phyloP scores from a whole-genome alignment of 2,888 invertebrate genomes.

The Drosophila putrida region DNA sequence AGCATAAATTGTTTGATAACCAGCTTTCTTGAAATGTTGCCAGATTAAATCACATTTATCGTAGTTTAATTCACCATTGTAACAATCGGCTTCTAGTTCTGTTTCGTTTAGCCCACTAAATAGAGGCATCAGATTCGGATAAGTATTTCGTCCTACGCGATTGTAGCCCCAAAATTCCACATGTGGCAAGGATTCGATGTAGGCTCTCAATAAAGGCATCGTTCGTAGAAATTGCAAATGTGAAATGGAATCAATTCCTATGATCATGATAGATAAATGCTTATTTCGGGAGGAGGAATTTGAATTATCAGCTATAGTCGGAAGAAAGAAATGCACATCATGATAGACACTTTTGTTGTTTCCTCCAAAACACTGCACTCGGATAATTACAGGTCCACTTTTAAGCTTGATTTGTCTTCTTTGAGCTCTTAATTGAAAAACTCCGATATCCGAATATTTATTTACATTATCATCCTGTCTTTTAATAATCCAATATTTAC shows the following conservation, averaged over 20 bases:
- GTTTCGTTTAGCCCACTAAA: conserved; percentile 10
- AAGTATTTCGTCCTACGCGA: conserved; percentile 12
- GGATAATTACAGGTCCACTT: background rate
- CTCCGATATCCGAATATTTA: background rate
- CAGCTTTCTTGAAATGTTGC: conserved; percentile 7
- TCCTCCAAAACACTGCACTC: background rate
- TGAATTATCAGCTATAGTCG: background rate
- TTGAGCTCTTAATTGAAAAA: background rate
- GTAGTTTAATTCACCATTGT: background rate
- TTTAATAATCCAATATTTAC: background rate
- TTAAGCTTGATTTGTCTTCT: background rate
- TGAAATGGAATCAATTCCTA: conserved; percentile 23
- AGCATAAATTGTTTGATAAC: conserved; percentile 81
- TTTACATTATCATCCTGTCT: background rate
- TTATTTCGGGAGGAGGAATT: background rate
- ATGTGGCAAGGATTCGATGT: conserved; percentile 1
- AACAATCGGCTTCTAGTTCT: background rate
- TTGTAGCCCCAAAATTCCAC: conserved; percentile 31
- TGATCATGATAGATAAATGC: conserved; percentile 14
- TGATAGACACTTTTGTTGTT: conserved; percentile 1
- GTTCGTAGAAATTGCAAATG: conserved; percentile 18
- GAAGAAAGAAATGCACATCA: conserved; percentile 24
- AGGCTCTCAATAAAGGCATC: conserved; percentile 6
- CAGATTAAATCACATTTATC: conserved; percentile 12
- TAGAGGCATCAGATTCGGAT: conserved; percentile 18